Base-by-base conservation (phyloP, 1,140 invertebrate species). In the Lucilia sericata region DNA sequence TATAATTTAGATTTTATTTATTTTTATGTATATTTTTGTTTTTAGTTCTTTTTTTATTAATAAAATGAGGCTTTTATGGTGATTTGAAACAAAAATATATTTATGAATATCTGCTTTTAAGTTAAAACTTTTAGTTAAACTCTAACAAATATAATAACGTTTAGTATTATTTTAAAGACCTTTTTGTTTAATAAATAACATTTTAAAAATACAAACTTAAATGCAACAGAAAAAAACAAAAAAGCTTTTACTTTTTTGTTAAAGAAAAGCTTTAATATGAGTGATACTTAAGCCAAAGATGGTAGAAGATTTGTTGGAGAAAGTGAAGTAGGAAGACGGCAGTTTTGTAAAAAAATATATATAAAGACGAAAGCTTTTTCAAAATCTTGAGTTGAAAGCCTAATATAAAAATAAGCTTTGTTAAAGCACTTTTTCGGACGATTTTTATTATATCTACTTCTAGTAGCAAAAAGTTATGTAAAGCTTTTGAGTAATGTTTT, bases 51-150 rank as follows among this genome's bases (percentile, higher is more conserved):
- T n/a, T 80, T 80, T 80, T 42, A n/a, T 5, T 51, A 80, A 21
- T 21, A 70, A 70, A 21, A 21, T 80, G 42, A 80, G 76, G 76
- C 76, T n/a, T 80, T 80, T 25, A 80, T 80, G 76, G 76, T 51
- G 42, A 51, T 80, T 51, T 80, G 2, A 42, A 36, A 78, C 76
- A 80, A 80, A 21, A 70, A 21, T 70, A 21, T 70, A 19, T 70
- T 21, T 70, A 21, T 70, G 5, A 8, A 70, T 4, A 14, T n/a
- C n/a, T 60, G 25, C 2, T 70, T 51, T 80, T 25, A 49, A 80
- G 42, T 80, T 80, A 5, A 51, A 80, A 80, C 76, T 80, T 80
- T 49, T 13, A 80, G 76, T 80, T 80, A 21, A 80, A 49, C 47
- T 80, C 13, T 80, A 49, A 51, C 36, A 78, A 60, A n/a, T 70